Conservation (phyloP, 2,888 invertebrate species). For the Ligdia adustata region DNA sequence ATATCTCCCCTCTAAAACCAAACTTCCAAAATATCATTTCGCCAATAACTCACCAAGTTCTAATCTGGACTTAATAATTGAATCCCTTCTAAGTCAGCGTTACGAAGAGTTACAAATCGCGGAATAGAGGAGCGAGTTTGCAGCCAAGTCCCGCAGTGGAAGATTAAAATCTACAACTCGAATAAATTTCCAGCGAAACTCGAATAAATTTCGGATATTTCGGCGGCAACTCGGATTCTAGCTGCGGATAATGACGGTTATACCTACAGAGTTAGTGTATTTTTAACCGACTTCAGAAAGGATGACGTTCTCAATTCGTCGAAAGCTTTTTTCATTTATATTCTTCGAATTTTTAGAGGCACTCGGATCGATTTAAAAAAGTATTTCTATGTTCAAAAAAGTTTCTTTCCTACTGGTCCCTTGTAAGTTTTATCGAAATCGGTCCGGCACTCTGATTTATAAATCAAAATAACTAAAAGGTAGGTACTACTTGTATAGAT, state of each 20-base stretch:
- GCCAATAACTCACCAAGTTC: constrained; percentile 38
- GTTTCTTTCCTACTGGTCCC: too few relatives aligned
- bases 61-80: constrained; percentile 40
- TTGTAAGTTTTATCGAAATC: too few relatives aligned
- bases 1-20: constrained; percentile 15
- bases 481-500: too few relatives aligned
- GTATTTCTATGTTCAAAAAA: too few relatives aligned
- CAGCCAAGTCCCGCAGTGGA: constrained; percentile 21
- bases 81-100: constrained; percentile 35
- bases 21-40: constrained; percentile 26
- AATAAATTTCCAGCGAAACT: constrained; percentile 25
- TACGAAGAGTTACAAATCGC: constrained; percentile 22
- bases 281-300: too few relatives aligned
- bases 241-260: constrained; percentile 18
- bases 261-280: background rate
- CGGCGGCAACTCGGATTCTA: constrained; percentile 1
- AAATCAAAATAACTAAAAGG: too few relatives aligned
- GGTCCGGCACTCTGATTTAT: too few relatives aligned
- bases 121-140: constrained; percentile 28
- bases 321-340: too few relatives aligned
- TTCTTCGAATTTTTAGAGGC: too few relatives aligned
- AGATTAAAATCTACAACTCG: constrained; percentile 39
- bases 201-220: constrained; percentile 16
- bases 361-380: too few relatives aligned
- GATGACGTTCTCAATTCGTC: too few relatives aligned